Base-by-base conservation (phyloP, 1,140 invertebrate genomes). In the Hyles vespertilio region DNA sequence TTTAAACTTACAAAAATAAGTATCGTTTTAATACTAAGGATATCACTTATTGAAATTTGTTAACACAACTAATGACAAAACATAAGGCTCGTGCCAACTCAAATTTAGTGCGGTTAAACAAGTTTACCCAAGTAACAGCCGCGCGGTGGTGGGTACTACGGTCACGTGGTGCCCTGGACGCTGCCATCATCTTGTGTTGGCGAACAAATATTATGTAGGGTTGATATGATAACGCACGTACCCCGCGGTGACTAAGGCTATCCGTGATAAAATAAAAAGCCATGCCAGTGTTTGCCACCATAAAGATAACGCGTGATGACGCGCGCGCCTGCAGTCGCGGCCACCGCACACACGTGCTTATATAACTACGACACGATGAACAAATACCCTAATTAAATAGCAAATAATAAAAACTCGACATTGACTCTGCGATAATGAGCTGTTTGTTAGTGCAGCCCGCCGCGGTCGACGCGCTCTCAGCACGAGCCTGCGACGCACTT, bases 231-330 rank as follows among this genome's bases (percentile, higher is more conserved):
- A 84, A 80, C 58, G 65, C 67, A 71, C 67, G 67, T 69, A 73
- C 56, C 65, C 69, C 63, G 77, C 74, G 77, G 77, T 77, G 74
- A 81, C 73, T 77, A 79, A 78, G 68, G 62, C 74, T 64, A 81
- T 72, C 77, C 77, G 68, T 83, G 79, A 83, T 85, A 85, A 83
- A 85, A 83, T 81, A 83, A 79, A 84, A 86, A 81, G 75, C 69
- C 72, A 78, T 72, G 74, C 72, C 68, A 70, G 60, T 82, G 77
- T 86, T 84, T 84, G 74, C 71, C 62, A 70, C 75, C 81, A 84
- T 85, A 87, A 86, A 88, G 81, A 88, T 86, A 88, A 81, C 22
- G 65, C 47, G 22, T 12, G 2, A 62, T 80, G 81, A 78, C 74
- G 81, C 69, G 65, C 71, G 62, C 60, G 67, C 61, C 70, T 40